A percentile compares a stretch with the other conserved stretches of the same genome.
These are phyloP conservation scores for Mormyrus lacerda DNA, from an alignment of 2,113 vertebrate species.

Conservation along the genomic window DNA sequence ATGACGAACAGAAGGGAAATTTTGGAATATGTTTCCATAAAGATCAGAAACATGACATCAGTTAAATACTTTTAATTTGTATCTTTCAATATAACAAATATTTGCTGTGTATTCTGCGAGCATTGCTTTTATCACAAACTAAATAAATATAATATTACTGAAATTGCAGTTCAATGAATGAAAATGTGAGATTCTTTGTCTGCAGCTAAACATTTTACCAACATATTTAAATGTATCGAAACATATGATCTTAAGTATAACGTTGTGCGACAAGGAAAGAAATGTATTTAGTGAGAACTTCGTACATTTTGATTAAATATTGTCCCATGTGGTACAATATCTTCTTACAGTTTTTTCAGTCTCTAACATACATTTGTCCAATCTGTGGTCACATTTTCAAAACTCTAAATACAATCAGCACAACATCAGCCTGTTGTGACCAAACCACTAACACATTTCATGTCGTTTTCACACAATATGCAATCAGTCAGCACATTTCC, in stretches of 20 bases:
- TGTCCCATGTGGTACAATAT: neutral
- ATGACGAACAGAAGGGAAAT: neutral
- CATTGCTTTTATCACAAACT: neutral
- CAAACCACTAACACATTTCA: too few relatives aligned
- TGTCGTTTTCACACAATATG: too few relatives aligned
- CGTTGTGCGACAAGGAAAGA: neutral
- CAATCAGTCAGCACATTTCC: too few relatives aligned
- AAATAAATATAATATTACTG: neutral
- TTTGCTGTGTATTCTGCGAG: neutral
- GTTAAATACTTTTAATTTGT: neutral
- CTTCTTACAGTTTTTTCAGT: too few relatives aligned
- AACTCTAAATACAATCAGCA: too few relatives aligned
- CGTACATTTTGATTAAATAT: neutral
- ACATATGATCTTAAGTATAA: neutral
- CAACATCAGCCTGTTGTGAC: too few relatives aligned
- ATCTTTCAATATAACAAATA: neutral
- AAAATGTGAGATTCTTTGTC: too few relatives aligned
- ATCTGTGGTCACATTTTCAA: too few relatives aligned
- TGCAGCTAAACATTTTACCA: neutral
- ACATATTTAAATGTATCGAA: neutral
- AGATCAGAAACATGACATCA: neutral
- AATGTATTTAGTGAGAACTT: neutral
- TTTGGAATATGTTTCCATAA: neutral
- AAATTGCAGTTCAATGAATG: neutral
- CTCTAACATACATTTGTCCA: too few relatives aligned